These are phyloP conservation scores for Acanthisitta chloris DNA, from an alignment of 2,113 vertebrate species.

Conservation along the genomic window DNA sequence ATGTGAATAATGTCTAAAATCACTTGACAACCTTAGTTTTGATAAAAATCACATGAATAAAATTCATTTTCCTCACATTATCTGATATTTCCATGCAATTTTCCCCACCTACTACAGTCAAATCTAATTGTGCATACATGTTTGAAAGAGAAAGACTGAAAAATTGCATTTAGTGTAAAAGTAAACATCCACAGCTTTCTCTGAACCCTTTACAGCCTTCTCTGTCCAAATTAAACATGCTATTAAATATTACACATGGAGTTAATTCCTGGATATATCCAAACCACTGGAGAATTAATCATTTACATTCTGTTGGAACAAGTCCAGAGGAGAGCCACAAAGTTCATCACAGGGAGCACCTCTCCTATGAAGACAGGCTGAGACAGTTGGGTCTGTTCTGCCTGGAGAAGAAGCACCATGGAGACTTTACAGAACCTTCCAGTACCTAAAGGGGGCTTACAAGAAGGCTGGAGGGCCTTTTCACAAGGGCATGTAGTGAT, in stretches of 20 bases:
- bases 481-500: no score
- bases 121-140: neutral
- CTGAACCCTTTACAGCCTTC: neutral
- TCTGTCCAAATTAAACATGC: neutral
- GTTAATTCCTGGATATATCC: neutral
- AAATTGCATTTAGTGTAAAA: neutral
- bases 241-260: neutral
- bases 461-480: neutral
- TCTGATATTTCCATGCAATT: neutral
- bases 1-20: neutral
- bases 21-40: neutral
- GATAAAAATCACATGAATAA: neutral
- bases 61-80: neutral
- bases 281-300: neutral
- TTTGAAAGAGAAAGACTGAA: neutral
- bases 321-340: neutral
- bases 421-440: neutral
- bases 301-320: neutral
- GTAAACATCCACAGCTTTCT: neutral
- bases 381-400: neutral
- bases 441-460: neutral
- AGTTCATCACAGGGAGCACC: neutral
- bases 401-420: neutral
- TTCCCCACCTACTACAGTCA: neutral
- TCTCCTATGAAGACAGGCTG: neutral